Conservation (phyloP, 2,888 invertebrate genomes). For the Hylaea fasciaria region DNA sequence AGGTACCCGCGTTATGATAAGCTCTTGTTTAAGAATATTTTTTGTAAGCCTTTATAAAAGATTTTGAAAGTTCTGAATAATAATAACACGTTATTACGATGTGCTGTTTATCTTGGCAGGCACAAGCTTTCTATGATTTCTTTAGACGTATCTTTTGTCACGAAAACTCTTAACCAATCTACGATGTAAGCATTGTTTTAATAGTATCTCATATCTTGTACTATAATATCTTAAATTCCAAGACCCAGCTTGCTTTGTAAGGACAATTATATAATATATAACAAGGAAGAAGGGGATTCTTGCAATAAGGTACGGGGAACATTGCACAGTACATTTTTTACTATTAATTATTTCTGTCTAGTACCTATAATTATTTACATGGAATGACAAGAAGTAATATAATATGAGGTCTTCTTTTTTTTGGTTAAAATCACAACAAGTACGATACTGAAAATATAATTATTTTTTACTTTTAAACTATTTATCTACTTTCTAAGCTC, state of each 20-base stretch:
- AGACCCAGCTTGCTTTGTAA: slow-evolving; percentile 1
- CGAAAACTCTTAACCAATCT: no score
- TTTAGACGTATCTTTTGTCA: no score
- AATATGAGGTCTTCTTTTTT: slow-evolving; percentile 68
- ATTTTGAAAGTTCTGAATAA: no score
- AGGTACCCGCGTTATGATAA: no score
- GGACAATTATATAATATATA: not conserved
- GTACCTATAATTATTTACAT: slow-evolving; percentile 63
- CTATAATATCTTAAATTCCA: not conserved
- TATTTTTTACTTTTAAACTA: slow-evolving; percentile 51
- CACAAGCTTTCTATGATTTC: no score
- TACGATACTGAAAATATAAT: slow-evolving; percentile 76
- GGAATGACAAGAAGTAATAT: slow-evolving; percentile 62
- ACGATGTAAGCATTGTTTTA: not conserved
- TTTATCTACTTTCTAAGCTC: slow-evolving; percentile 64
- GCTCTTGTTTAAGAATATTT: no score
- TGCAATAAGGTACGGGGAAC: slow-evolving; percentile 3
- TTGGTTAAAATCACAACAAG: slow-evolving; percentile 83
- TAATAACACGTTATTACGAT: no score
- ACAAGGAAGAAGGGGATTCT: not conserved
- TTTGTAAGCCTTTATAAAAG: no score
- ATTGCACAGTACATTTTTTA: slow-evolving; percentile 15
- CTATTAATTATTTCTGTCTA: slow-evolving; percentile 34
- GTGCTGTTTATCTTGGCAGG: no score
- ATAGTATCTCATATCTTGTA: not conserved